These are phyloP conservation scores for Emydura subglobosa DNA, from an alignment of 2,113 vertebrate genomes.

Conservation along the genomic window DNA sequence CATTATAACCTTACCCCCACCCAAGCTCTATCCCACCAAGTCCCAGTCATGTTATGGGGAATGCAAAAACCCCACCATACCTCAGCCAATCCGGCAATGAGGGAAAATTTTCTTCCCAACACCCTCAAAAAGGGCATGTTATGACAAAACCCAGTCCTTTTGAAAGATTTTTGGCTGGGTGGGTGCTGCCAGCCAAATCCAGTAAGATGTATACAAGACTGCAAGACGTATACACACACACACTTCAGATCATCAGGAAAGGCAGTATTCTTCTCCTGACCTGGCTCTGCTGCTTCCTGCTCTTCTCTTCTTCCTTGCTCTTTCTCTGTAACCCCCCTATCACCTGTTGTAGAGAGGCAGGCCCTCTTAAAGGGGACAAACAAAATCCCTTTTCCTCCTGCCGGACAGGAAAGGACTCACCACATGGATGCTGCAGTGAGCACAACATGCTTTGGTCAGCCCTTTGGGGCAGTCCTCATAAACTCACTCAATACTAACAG, in stretches of 20 bases:
- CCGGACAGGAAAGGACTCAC: neutral
- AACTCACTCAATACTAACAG: neutral
- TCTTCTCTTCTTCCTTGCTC: neutral
- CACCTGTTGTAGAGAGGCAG: neutral
- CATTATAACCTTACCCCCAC: too few relatives aligned
- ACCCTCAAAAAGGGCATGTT: too few relatives aligned
- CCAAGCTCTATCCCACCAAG: too few relatives aligned
- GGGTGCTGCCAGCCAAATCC: neutral
- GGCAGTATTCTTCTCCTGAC: neutral
- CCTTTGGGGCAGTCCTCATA: rapidly evolving
- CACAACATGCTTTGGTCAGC: neutral
- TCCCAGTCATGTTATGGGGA: too few relatives aligned
- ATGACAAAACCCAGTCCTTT: too few relatives aligned
- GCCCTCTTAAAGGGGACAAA: neutral
- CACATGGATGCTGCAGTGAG: neutral
- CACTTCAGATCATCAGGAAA: neutral
- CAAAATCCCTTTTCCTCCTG: neutral
- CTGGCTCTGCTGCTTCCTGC: neutral
- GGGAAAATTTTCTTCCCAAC: too few relatives aligned
- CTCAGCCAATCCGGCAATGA: too few relatives aligned
- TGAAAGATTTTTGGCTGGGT: too few relatives aligned
- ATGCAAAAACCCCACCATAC: too few relatives aligned
- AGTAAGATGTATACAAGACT: neutral
- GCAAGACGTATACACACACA: too few relatives aligned
- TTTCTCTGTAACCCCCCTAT: neutral